Conservation (phyloP, 2,888 invertebrate genomes). For the Oscheius onirici region DNA sequence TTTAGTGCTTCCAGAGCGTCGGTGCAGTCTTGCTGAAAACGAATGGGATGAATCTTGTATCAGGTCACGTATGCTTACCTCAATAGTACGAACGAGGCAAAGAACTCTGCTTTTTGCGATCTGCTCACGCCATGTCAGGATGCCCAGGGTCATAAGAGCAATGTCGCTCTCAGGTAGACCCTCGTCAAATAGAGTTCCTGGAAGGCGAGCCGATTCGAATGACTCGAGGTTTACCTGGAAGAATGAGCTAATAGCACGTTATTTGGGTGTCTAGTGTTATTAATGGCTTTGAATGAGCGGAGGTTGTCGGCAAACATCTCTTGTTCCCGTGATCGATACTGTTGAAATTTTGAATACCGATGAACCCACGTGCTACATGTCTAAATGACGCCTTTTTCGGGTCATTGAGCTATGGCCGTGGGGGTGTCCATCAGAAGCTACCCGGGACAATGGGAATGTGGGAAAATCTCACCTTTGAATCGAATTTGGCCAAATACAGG, state of each 20-base stretch:
- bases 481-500: conserved; percentile 65
- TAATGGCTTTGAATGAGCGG: too few relatives aligned
- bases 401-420: conserved; percentile 4
- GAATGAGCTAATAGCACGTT: not conserved
- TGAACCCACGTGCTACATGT: not conserved
- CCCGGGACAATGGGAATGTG: not conserved
- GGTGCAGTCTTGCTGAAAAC: conserved; percentile 35
- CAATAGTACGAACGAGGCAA: conserved; percentile 55
- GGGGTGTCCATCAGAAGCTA: not conserved
- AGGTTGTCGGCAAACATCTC: not conserved
- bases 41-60: conserved; percentile 1
- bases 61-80: conserved; percentile 18
- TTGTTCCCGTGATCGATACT: not conserved
- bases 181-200: conserved; percentile 48
- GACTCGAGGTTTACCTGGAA: conserved; percentile 65
- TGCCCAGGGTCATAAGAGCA: conserved; percentile 64
- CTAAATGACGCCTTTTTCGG: conserved; percentile 19
- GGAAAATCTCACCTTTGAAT: conserved; percentile 37
- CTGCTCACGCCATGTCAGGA: conserved; percentile 61
- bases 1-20: conserved; percentile 63
- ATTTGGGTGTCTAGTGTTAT: not conserved
- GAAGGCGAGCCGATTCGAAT: conserved; percentile 54
- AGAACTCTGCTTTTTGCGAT: conserved; percentile 59
- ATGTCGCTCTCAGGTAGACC: conserved; percentile 59
- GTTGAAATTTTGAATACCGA: conserved; percentile 10